Evolutionary conservation across 1,140 invertebrate species (phyloP).

Genomic region (Drosophila saltans): DNA sequence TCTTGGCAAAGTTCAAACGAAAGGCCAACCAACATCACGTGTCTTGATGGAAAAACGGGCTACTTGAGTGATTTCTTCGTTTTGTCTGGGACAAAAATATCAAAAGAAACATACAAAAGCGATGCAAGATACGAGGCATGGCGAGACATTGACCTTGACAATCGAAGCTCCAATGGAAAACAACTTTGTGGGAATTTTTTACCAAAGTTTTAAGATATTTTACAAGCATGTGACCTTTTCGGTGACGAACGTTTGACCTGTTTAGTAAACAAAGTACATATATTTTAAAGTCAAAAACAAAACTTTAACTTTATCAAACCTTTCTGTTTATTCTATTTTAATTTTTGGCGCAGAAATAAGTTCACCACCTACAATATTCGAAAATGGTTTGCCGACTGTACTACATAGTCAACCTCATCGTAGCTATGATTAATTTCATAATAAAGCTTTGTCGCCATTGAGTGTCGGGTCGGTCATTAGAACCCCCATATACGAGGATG

Average conservation of each 20-base stretch:
- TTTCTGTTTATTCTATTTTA: no score
- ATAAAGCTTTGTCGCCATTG: conserved; percentile 37
- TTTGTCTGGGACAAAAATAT: conserved; percentile 14
- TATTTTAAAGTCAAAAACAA: background rate
- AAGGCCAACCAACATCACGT: conserved; percentile 45
- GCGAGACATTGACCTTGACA: conserved; percentile 53
- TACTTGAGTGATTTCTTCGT: conserved; percentile 63
- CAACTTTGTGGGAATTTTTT: conserved; percentile 31
- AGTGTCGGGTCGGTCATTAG: conserved; percentile 32
- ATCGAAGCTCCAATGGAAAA: conserved; percentile 50
- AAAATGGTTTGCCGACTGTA: background rate
- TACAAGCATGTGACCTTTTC: conserved; percentile 25
- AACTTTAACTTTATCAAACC: background rate
- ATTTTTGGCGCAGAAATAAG: no score
- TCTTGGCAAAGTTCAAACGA: conserved; percentile 42
- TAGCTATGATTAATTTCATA: conserved; percentile 22
- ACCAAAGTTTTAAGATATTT: background rate
- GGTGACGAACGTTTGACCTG: conserved; percentile 9
- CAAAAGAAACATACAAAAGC: conserved; percentile 11
- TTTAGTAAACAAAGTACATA: background rate
- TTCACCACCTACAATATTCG: no score
- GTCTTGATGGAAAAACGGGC: conserved; percentile 56
- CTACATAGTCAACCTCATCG: background rate
- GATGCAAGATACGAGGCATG: conserved; percentile 12
- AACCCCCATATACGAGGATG: background rate